Evolutionary conservation across 2,797 vertebrate genomes (phyloP), one percentile per base, ranked within the genome.

Genomic region (Sandelia bainsii): DNA sequence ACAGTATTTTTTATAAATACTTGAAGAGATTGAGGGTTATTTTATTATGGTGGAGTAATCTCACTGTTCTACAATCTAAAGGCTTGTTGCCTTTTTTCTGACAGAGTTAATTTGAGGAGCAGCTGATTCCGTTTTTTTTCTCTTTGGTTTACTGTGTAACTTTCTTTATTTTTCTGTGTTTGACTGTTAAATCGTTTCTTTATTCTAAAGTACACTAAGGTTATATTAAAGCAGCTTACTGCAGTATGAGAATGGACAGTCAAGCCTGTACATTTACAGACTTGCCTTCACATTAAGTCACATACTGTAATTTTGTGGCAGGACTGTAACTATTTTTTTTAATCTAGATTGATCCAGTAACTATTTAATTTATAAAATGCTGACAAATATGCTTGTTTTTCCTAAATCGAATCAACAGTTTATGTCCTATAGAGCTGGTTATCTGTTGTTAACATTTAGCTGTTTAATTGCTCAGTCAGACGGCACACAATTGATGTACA

Each of bases 1-100:
- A 63, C 59, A 60, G 71, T 60, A 56, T 73, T 71, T 71, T 53
- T 80, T 59, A 74, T 78, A 72, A 83, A 87, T 75, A 82, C 59
- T 69, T 52, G 53, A 51, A 52, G 64, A 70, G 68, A 72, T 68
- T 1, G 34, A 51, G 60, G 77, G 86, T 88, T 80, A 75, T 81
- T 23, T 88, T 75, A 68, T 64, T 73, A 74, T 19, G 50, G 69
- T 62, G 49, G 48, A 67, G 54, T 79, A 62, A 81, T 82, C 80
- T 67, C 39, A 14, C 48, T 64, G 53, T 58, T 60, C 80, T 61
- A 60, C 60, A 40, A 12, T 29, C 70, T 56, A 4, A 58, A 34
- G 1, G 73, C 25, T 45, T 54, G 39, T 17, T 20, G 62, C 19
- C 29, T 2, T 60, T 77, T 23, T 53, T 58, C 59, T 29, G 27